These are phyloP conservation scores for Halictus ligatus DNA, from an alignment of 2,888 invertebrate species.

Conservation along the genomic window DNA sequence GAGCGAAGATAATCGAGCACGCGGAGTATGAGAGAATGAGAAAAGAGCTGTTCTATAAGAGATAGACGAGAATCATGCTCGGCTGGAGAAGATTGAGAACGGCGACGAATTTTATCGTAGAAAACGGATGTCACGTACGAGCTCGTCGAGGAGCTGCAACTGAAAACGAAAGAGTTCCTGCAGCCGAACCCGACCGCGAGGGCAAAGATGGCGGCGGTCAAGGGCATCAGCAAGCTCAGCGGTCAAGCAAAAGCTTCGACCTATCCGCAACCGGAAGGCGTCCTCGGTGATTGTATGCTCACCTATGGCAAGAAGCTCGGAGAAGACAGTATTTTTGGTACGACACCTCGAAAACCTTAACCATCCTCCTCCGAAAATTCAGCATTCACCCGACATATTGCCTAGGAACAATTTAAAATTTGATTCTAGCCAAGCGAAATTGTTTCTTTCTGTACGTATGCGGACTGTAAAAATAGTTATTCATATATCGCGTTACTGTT, in stretches of 20 bases:
- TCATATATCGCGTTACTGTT: no score
- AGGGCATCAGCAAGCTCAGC: conserved; percentile 97
- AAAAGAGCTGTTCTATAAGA: background rate
- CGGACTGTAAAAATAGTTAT: no score
- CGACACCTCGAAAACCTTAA: conserved; percentile 69
- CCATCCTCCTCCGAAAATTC: background rate
- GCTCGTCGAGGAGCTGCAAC: conserved; percentile 97
- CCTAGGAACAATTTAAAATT: no score
- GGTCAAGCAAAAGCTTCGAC: conserved; percentile 98
- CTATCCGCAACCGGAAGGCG: conserved; percentile 99
- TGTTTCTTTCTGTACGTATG: no score
- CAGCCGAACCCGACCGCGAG: conserved; percentile 99
- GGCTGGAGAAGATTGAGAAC: background rate
- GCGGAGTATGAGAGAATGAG: background rate
- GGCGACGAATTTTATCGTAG: conserved; percentile 85
- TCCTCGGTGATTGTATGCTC: conserved; percentile 98
- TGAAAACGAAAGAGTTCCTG: conserved; percentile 98
- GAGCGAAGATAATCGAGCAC: background rate
- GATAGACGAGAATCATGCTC: background rate
- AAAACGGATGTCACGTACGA: conserved; percentile 99
- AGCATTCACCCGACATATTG: no score
- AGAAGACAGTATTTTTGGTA: conserved; percentile 96
- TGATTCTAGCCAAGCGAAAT: no score
- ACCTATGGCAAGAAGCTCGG: conserved; percentile 97
- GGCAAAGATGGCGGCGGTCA: conserved; percentile 97